Conservation (phyloP, 2,113 vertebrate genomes). For the Fulica atra region DNA sequence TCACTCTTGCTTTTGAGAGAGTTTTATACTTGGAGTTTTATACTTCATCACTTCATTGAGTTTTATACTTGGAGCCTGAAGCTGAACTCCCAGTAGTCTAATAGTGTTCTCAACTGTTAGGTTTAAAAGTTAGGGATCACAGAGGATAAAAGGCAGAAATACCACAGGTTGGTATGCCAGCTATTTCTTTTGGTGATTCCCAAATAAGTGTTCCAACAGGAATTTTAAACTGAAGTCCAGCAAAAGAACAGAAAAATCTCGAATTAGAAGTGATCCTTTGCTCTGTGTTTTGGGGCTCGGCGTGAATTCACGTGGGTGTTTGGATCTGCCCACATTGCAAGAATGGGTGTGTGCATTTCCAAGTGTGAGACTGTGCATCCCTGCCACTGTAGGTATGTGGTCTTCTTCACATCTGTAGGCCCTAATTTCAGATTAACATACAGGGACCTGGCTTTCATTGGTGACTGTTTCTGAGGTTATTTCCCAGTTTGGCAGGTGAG, state of each 20-base stretch:
- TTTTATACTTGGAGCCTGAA: not conserved
- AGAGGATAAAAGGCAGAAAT: not conserved
- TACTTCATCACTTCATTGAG: not conserved
- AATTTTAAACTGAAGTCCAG: not conserved
- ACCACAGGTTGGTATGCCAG: not conserved
- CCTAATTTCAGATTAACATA: not conserved
- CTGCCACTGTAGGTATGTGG: not conserved
- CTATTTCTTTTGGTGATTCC: not conserved
- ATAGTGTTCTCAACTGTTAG: not conserved
- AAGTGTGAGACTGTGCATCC: not conserved
- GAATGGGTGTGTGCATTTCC: not conserved
- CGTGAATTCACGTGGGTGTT: not conserved
- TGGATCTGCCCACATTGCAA: not conserved
- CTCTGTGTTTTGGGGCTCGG: not conserved
- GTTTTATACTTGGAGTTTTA: not conserved
- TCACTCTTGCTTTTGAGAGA: not conserved
- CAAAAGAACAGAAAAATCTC: not conserved
- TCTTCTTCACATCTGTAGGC: not conserved
- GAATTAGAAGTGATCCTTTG: not conserved
- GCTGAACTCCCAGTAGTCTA: not conserved
- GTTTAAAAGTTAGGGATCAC: not conserved
- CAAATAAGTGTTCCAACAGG: not conserved
- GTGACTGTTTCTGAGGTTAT: not conserved
- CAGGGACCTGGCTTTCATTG: not conserved
- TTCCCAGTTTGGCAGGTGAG: not conserved